Percentiles rank a stretch among this genome's conserved stretches.
Conservation (phyloP, 2,113 vertebrate genomes). For the Microtus pennsylvanicus region DNA sequence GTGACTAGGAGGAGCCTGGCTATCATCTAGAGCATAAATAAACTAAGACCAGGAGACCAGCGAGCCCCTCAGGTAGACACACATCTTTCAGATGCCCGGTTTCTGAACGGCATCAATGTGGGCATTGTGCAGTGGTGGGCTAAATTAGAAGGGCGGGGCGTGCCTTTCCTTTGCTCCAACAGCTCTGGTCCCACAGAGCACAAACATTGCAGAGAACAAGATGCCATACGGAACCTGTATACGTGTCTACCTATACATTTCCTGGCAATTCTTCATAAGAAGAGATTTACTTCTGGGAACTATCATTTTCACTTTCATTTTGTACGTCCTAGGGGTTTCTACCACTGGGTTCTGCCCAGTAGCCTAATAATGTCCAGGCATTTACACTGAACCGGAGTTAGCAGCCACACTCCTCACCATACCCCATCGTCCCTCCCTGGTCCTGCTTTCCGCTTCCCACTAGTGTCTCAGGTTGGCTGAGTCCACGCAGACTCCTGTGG, state of each 20-base stretch:
- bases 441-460: not conserved
- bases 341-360: not conserved
- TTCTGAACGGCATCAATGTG: not conserved
- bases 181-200: not conserved
- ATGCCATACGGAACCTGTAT: not conserved
- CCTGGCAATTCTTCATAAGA: not conserved
- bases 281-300: not conserved
- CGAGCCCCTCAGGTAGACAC: no score
- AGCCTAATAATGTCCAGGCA: not conserved
- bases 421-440: not conserved
- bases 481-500: not conserved
- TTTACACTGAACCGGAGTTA: not conserved
- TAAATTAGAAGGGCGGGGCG: not conserved
- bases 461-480: not conserved
- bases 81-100: not conserved
- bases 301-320: not conserved
- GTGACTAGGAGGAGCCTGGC: not conserved
- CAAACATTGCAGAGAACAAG: not conserved
- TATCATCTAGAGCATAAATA: not conserved
- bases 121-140: not conserved
- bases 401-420: not conserved
- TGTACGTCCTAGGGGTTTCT: not conserved
- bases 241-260: not conserved
- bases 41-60: not conserved
- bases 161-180: not conserved